Conservation (phyloP, 1,140 invertebrate species). For the Heliothis virescens region DNA sequence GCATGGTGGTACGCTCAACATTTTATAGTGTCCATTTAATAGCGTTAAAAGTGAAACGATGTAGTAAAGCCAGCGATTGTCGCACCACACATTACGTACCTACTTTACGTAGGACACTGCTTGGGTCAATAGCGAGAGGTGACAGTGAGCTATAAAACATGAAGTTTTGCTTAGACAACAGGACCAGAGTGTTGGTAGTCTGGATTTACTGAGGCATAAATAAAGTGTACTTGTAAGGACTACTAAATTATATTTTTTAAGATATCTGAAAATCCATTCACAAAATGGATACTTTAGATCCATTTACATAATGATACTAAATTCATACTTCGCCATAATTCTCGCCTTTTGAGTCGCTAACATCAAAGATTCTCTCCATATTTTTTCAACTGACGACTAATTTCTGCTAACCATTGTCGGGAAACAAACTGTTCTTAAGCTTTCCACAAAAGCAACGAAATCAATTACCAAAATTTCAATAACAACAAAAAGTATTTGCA, state of each 20-base stretch:
- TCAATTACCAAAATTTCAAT: conserved; percentile 5
- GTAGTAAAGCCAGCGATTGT: conserved; percentile 71
- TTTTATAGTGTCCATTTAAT: conserved; percentile 73
- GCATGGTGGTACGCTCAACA: conserved; percentile 56
- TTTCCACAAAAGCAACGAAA: conserved; percentile 26
- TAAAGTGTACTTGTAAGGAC: background rate
- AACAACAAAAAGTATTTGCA: conserved; percentile 31
- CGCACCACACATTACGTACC: conserved; percentile 52
- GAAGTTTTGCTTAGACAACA: conserved; percentile 16
- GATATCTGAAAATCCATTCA: too few species aligned
- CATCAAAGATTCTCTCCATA: background rate
- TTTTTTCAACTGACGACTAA: background rate
- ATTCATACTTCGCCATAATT: too few species aligned
- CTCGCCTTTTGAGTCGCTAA: too few species aligned
- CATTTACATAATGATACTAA: too few species aligned
- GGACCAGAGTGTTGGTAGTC: background rate
- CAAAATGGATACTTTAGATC: too few species aligned
- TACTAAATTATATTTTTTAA: background rate
- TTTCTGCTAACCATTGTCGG: background rate
- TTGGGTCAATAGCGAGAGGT: conserved; percentile 51
- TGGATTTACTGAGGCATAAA: background rate
- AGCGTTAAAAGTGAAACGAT: conserved; percentile 73
- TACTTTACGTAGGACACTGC: conserved; percentile 54
- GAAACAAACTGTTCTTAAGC: background rate
- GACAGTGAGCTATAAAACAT: conserved; percentile 42